Conservation (phyloP, 2,113 vertebrate genomes). For the Onychostruthus taczanowskii region DNA sequence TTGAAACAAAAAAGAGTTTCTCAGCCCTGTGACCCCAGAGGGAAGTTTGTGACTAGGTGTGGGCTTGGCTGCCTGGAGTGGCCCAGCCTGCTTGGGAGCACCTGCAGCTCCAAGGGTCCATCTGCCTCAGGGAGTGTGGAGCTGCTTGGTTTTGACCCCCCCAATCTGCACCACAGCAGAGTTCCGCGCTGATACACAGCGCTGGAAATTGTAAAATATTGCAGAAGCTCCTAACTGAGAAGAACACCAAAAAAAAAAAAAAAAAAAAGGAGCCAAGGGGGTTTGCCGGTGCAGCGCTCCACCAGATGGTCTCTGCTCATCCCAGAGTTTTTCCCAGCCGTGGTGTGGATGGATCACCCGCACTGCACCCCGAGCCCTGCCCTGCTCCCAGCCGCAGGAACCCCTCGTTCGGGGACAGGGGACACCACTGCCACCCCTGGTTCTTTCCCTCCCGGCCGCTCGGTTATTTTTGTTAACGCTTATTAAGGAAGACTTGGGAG, state of each 20-base stretch:
- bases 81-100: not conserved
- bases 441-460: not conserved
- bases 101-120: fast-evolving
- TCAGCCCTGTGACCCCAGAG: not conserved
- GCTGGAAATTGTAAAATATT: fast-evolving
- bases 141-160: not conserved
- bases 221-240: not conserved
- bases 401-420: fast-evolving
- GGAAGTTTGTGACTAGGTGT: not conserved
- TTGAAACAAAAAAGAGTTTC: not conserved
- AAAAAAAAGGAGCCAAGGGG: fast-evolving
- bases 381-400: not conserved
- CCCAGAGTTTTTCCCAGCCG: not conserved
- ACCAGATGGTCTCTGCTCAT: fast-evolving
- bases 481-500: conserved; percentile 20
- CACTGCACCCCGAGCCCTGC: not conserved
- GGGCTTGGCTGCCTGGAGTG: not conserved
- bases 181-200: not conserved
- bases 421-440: not conserved
- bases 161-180: fast-evolving
- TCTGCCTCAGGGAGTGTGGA: not conserved
- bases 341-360: fast-evolving
- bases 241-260: not conserved
- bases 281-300: not conserved
- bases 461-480: conserved; percentile 21